Evolutionary conservation across 2,888 invertebrate species (phyloP).

Genomic region (Selenia dentaria): DNA sequence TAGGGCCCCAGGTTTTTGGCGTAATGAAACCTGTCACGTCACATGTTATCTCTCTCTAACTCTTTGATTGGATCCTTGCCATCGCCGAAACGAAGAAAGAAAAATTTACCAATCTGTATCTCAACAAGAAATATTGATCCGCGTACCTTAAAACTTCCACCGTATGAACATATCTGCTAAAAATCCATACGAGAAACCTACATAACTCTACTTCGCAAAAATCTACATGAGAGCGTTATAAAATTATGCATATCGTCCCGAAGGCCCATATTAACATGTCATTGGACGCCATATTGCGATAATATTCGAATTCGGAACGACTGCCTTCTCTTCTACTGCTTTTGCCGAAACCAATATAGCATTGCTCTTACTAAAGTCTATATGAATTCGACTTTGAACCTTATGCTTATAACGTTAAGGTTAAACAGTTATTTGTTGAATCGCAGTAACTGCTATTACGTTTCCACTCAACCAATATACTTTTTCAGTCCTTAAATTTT

Average conservation of each 20-base stretch:
- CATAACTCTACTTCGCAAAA: slow-evolving; percentile 22
- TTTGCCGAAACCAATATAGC: slow-evolving; percentile 5
- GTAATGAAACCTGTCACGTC: no score
- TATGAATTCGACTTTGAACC: slow-evolving; percentile 6
- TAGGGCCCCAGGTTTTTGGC: no score
- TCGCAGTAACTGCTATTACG: background rate
- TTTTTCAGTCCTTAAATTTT: slow-evolving; percentile 2
- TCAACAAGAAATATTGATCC: no score
- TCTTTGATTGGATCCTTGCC: no score
- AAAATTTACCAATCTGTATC: no score
- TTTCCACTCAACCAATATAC: slow-evolving; percentile 6
- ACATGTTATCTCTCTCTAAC: no score
- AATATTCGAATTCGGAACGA: slow-evolving; percentile 56
- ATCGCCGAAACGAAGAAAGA: no score
- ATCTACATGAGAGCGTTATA: slow-evolving; percentile 45
- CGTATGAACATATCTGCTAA: slow-evolving; percentile 4
- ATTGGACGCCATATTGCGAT: slow-evolving; percentile 77
- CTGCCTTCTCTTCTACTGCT: slow-evolving; percentile 7
- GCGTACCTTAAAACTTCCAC: background rate
- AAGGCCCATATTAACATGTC: slow-evolving; percentile 78
- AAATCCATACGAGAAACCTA: slow-evolving; percentile 7
- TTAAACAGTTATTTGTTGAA: background rate
- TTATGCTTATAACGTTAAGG: background rate
- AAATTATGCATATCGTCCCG: slow-evolving; percentile 78
- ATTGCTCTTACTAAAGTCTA: slow-evolving; percentile 3